These are phyloP conservation scores for Molothrus ater DNA, from an alignment of 2,797 vertebrate genomes.

Conservation along the genomic window DNA sequence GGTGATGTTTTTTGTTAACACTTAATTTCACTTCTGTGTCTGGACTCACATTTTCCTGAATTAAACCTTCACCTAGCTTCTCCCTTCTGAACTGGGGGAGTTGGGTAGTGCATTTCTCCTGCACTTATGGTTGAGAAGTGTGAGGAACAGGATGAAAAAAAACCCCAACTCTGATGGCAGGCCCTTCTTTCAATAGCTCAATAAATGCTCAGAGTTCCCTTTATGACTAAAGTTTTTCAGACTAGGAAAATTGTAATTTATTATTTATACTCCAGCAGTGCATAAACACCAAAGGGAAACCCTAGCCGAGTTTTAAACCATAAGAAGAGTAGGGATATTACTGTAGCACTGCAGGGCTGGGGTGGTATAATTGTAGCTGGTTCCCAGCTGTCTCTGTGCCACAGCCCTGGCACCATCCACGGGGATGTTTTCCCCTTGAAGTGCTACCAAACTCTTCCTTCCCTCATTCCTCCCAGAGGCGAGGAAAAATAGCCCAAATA, in stretches of 20 bases:
- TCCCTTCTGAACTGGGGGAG: not conserved
- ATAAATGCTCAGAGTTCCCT: not conserved
- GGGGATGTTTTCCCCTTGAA: not conserved
- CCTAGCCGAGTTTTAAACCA: not conserved
- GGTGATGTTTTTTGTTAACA: not conserved
- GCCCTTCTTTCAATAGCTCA: not conserved
- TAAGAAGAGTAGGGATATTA: not conserved
- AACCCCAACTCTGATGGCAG: rapidly evolving
- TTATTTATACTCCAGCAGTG: not conserved
- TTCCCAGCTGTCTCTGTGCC: not conserved
- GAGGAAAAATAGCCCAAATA: not conserved
- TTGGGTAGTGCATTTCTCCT: not conserved
- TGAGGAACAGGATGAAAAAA: not conserved
- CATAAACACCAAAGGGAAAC: not conserved
- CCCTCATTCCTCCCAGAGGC: not conserved
- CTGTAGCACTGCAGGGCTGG: not conserved
- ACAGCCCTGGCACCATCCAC: not conserved
- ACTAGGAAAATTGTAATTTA: not conserved
- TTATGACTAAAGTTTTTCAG: not conserved
- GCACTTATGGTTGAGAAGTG: not conserved
- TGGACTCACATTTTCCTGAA: not conserved
- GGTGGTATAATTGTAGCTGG: not conserved
- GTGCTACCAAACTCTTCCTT: not conserved
- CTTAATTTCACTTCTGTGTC: not conserved
- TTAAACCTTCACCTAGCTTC: not conserved